These are phyloP conservation scores for Nesoenas mayeri DNA, from an alignment of 2,113 vertebrate genomes.

Conservation along the genomic window DNA sequence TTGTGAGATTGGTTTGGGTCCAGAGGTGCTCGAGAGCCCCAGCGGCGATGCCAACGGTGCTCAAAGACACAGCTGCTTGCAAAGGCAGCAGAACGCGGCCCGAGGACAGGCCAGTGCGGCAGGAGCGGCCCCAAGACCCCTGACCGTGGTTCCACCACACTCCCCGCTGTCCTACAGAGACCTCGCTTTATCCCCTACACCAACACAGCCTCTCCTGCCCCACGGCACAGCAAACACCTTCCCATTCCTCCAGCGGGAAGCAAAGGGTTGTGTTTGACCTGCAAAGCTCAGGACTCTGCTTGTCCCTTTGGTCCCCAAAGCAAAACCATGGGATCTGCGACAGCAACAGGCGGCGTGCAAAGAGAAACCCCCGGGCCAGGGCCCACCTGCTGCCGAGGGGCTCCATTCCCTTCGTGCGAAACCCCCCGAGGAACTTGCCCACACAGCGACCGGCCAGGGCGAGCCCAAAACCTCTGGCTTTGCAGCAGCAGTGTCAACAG, in stretches of 20 bases:
- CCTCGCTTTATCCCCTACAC: rapidly evolving
- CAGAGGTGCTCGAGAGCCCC: background rate
- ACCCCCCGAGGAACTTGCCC: background rate
- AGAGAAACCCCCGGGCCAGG: background rate
- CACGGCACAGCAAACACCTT: rapidly evolving
- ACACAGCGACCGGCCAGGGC: rapidly evolving
- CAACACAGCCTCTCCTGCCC: background rate
- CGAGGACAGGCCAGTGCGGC: rapidly evolving
- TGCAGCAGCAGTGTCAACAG: background rate
- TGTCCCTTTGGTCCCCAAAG: background rate
- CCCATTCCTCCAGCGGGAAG: background rate
- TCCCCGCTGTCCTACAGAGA: background rate
- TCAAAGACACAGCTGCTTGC: background rate
- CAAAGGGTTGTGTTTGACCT: rapidly evolving
- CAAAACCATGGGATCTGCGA: background rate
- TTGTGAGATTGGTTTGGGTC: background rate
- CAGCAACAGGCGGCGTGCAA: background rate
- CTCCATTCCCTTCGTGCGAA: background rate
- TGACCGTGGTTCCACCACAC: background rate
- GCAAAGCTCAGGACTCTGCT: background rate
- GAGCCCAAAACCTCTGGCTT: background rate
- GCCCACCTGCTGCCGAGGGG: rapidly evolving
- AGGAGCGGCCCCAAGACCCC: background rate
- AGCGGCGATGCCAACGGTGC: rapidly evolving
- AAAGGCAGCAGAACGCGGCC: background rate